Evolutionary conservation across 1,140 invertebrate genomes (phyloP).

Genomic region (Holcopasites calliopsidis): DNA sequence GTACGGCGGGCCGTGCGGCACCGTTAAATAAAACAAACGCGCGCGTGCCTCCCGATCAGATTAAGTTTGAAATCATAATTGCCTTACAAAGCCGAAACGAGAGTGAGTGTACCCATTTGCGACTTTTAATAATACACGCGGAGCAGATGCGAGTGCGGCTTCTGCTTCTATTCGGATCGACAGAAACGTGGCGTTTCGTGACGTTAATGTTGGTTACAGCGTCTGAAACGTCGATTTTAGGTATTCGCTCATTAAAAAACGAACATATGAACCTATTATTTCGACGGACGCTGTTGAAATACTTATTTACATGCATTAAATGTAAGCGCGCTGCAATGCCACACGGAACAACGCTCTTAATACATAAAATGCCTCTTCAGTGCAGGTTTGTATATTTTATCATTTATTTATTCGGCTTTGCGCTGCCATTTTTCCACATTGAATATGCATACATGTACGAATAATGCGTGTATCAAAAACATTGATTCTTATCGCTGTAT

Average conservation of each 20-base stretch:
- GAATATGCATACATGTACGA: no score
- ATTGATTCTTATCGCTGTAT: no score
- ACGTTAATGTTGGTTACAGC: background rate
- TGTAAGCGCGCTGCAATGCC: background rate
- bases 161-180: background rate
- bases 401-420: no score
- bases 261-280: background rate
- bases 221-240: background rate
- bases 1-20: background rate
- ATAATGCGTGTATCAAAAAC: no score
- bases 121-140: conserved; percentile 28
- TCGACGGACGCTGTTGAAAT: background rate
- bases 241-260: background rate
- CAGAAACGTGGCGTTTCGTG: background rate
- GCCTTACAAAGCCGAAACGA: conserved; percentile 28
- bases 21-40: conserved; percentile 39
- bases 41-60: background rate
- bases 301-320: background rate
- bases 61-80: conserved; percentile 37
- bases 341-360: no score
- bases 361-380: no score
- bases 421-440: no score
- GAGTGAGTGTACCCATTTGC: background rate
- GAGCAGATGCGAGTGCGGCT: background rate
- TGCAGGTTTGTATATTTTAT: no score